A percentile compares a stretch with the other conserved stretches of the same genome.
These are phyloP conservation scores for Mythimna ferrago DNA, from an alignment of 2,888 invertebrate species.

Conservation along the genomic window DNA sequence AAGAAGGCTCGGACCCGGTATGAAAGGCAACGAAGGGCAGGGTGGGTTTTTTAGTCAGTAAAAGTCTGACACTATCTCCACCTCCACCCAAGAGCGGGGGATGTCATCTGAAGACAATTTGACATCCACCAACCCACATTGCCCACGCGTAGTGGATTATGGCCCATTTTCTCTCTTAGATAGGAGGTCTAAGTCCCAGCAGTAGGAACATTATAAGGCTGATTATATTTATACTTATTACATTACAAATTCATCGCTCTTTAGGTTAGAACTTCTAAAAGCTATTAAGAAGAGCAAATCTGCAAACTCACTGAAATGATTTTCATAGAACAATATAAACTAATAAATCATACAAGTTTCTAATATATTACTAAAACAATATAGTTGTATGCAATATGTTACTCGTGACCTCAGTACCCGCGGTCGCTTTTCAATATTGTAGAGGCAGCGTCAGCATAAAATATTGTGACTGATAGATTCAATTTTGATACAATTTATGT, in stretches of 20 bases:
- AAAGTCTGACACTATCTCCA: too few relatives aligned
- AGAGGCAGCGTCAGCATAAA: constrained; percentile 8
- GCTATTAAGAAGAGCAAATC: neutral
- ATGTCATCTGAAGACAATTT: too few relatives aligned
- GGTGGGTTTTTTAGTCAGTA: too few relatives aligned
- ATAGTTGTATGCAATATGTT: constrained; percentile 41
- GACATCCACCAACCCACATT: too few relatives aligned
- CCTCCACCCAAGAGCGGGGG: too few relatives aligned
- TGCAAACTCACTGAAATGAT: constrained; percentile 14
- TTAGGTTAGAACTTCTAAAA: neutral
- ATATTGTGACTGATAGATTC: constrained; percentile 10
- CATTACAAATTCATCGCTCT: neutral
- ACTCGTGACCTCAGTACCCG: neutral
- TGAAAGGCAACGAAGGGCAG: too few relatives aligned
- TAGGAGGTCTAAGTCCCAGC: too few relatives aligned
- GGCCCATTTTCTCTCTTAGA: too few relatives aligned
- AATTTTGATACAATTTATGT: neutral
- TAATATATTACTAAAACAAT: constrained; percentile 42
- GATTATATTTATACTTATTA: neutral
- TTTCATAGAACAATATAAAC: constrained; percentile 11
- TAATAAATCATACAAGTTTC: constrained; percentile 43
- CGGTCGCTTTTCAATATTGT: constrained; percentile 21
- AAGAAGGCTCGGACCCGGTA: too few relatives aligned
- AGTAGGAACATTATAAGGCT: too few relatives aligned
- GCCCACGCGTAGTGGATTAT: too few relatives aligned